Conservation (phyloP, 2,888 invertebrate species). For the Chrysomela aeneicollis region DNA sequence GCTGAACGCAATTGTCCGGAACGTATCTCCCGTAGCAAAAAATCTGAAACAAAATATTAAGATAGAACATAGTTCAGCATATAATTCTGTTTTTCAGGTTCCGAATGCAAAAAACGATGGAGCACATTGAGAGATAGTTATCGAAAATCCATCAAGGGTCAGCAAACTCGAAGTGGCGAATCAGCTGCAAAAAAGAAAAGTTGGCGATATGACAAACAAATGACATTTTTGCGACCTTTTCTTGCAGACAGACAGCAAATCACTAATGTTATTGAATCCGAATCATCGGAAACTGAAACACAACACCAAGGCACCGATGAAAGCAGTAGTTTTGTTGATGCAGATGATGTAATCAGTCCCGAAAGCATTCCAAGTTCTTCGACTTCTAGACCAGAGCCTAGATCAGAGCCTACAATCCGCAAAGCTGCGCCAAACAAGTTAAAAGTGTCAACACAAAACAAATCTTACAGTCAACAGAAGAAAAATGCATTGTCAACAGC, state of each 20-base stretch:
- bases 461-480: constrained; percentile 1
- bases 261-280: too few relatives aligned
- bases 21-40: constrained; percentile 6
- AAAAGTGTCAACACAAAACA: constrained; percentile 5
- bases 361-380: too few relatives aligned
- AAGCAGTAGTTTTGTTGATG: not conserved
- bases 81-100: too few relatives aligned
- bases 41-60: too few relatives aligned
- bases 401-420: not conserved
- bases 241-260: too few relatives aligned
- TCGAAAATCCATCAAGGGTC: not conserved
- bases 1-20: constrained; percentile 8
- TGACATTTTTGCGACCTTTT: not conserved
- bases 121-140: too few relatives aligned
- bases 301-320: not conserved
- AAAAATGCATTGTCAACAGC: constrained; percentile 5
- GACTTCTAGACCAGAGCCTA: not conserved
- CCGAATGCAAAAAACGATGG: too few relatives aligned
- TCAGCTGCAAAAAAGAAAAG: not conserved
- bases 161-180: not conserved
- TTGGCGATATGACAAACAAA: constrained; percentile 2
- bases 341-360: not conserved
- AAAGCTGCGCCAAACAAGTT: not conserved
- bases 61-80: too few relatives aligned
- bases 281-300: not conserved